phyloP scores from a whole-genome alignment of 2,113 vertebrate species.

The Pluvianellus socialis region DNA sequence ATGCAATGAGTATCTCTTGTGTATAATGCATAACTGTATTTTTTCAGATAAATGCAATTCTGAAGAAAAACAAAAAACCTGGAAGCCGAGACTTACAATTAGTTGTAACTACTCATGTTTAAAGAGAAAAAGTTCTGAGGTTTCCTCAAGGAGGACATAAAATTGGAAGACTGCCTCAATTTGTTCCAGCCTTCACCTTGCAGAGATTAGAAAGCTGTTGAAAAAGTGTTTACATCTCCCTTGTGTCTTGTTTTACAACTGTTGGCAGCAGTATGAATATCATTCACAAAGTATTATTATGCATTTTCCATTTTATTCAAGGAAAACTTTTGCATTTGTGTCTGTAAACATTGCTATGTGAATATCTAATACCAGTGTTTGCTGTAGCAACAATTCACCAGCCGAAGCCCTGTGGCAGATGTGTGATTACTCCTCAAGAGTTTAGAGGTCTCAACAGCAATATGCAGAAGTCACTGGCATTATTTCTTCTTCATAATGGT shows the following conservation, averaged over 20 bases:
- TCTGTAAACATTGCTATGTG: neutral
- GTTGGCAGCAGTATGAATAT: neutral
- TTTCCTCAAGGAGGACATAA: neutral
- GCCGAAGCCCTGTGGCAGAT: neutral
- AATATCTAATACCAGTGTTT: fast-evolving
- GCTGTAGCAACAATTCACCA: neutral
- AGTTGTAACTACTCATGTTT: neutral
- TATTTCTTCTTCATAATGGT: neutral
- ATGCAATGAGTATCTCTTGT: neutral
- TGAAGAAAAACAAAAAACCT: neutral
- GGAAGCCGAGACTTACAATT: neutral
- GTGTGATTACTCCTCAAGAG: neutral
- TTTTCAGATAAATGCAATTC: neutral
- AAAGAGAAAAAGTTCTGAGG: neutral
- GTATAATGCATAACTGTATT: neutral
- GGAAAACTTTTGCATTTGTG: neutral
- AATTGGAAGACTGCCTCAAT: neutral
- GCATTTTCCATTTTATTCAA: neutral
- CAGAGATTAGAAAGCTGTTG: neutral
- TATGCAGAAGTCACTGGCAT: neutral
- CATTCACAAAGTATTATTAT: neutral
- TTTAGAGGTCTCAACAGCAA: neutral
- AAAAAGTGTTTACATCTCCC: neutral
- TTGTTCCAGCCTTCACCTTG: neutral
- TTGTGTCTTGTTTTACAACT: neutral